Percentiles rank a stretch among this genome's conserved stretches.
These are phyloP conservation scores for Dasypogon diadema DNA, from an alignment of 2,888 invertebrate species.

Conservation along the genomic window DNA sequence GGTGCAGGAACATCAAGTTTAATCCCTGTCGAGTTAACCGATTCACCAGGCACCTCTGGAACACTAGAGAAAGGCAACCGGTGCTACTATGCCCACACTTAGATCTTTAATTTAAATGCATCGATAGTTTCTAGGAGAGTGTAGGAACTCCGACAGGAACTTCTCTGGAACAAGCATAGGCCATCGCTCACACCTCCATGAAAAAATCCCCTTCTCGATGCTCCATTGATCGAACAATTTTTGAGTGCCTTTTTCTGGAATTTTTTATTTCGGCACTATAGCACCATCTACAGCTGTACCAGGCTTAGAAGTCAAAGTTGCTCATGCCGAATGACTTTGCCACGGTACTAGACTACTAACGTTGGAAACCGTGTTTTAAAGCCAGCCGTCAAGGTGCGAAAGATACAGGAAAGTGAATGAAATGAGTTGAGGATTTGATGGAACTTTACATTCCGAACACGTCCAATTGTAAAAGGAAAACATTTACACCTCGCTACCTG, in stretches of 20 bases:
- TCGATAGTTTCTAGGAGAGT: conserved; percentile 33
- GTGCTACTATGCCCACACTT: background rate
- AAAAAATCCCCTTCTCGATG: background rate
- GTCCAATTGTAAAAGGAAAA: conserved; percentile 56
- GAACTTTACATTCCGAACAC: conserved; percentile 53
- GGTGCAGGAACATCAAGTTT: conserved; percentile 37
- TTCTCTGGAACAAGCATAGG: conserved; percentile 33
- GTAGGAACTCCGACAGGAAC: conserved; percentile 16
- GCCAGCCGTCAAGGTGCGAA: conserved; percentile 8
- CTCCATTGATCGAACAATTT: conserved; percentile 45
- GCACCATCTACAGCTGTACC: conserved; percentile 3
- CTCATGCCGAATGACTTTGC: background rate
- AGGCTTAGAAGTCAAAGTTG: background rate
- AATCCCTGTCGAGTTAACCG: conserved; percentile 45
- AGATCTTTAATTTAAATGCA: conserved; percentile 45
- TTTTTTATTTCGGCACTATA: conserved; percentile 7
- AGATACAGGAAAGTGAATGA: conserved; percentile 54
- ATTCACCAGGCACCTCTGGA: conserved; percentile 22
- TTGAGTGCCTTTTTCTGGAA: conserved; percentile 44
- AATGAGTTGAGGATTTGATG: conserved; percentile 54
- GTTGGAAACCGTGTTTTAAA: background rate
- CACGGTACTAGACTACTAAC: background rate
- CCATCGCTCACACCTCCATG: conserved; percentile 34
- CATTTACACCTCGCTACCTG: conserved; percentile 56
- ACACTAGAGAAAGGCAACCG: conserved; percentile 10